Evolutionary conservation across 2,113 vertebrate species (phyloP).

Genomic region (Chlorodrepanis virens): DNA sequence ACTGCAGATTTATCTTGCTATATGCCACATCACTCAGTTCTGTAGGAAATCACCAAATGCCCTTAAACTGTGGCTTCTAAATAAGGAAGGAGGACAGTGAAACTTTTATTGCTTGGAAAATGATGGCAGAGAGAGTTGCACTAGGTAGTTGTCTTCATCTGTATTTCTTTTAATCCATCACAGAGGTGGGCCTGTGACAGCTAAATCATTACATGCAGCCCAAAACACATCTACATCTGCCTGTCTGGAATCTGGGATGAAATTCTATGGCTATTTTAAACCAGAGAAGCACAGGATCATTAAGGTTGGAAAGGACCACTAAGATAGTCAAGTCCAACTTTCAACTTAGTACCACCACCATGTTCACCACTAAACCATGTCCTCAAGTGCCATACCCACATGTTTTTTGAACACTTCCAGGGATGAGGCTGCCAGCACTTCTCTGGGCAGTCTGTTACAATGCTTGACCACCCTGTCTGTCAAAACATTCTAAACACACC

Average conservation of each 20-base stretch:
- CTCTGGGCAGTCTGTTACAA: background rate
- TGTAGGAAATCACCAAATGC: background rate
- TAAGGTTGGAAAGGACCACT: background rate
- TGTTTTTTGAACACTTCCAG: background rate
- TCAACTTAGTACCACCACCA: background rate
- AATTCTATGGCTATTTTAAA: background rate
- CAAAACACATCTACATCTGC: background rate
- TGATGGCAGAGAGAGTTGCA: background rate
- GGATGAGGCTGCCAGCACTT: background rate
- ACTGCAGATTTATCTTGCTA: background rate
- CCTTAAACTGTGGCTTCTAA: background rate
- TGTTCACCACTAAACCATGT: background rate
- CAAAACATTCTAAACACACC: background rate
- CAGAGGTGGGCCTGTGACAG: background rate
- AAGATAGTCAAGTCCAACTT: background rate
- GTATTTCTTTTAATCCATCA: background rate
- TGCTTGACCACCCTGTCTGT: background rate
- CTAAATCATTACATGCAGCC: background rate
- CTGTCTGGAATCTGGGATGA: background rate
- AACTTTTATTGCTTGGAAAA: background rate
- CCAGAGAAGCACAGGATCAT: background rate
- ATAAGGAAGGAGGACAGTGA: background rate
- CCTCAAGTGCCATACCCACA: background rate
- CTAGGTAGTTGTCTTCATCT: background rate
- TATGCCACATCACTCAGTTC: background rate